Evolutionary conservation across 2,797 vertebrate genomes (phyloP).

Genomic region (Dendrocincla fuliginosa): DNA sequence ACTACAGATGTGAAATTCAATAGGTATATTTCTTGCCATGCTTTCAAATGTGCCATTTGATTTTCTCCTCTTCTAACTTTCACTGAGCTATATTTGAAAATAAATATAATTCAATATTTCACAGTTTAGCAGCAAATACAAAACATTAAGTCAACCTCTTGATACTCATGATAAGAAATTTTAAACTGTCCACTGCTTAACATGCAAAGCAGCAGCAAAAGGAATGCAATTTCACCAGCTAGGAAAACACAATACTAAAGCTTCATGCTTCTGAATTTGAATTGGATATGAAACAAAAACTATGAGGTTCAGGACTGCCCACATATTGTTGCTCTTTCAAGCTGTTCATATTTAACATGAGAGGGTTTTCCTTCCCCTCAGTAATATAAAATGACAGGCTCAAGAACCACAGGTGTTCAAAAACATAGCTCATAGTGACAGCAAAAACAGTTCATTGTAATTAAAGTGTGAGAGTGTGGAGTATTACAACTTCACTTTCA

Average conservation of each 20-base stretch:
- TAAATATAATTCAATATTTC: not conserved
- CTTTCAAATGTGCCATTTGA: not conserved
- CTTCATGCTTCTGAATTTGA: not conserved
- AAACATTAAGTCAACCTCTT: not conserved
- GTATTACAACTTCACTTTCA: not conserved
- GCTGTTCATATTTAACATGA: not conserved
- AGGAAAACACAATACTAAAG: not conserved
- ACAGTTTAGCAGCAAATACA: not conserved
- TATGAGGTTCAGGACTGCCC: not conserved
- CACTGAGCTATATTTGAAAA: not conserved
- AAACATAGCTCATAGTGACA: not conserved
- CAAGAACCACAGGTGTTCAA: not conserved
- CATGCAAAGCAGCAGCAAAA: not conserved
- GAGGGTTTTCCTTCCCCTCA: accelerated
- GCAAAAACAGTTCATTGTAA: not conserved
- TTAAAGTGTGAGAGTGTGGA: not conserved
- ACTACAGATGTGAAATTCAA: not conserved
- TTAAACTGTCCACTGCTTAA: not conserved
- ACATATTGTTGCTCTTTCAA: not conserved
- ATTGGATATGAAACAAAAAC: not conserved
- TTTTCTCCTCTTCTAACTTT: not conserved
- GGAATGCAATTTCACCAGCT: not conserved
- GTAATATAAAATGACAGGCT: not conserved
- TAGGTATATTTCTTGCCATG: not conserved
- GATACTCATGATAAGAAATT: not conserved